phyloP scores from a whole-genome alignment of 2,797 vertebrate species.

The Pseudochromis fuscus region DNA sequence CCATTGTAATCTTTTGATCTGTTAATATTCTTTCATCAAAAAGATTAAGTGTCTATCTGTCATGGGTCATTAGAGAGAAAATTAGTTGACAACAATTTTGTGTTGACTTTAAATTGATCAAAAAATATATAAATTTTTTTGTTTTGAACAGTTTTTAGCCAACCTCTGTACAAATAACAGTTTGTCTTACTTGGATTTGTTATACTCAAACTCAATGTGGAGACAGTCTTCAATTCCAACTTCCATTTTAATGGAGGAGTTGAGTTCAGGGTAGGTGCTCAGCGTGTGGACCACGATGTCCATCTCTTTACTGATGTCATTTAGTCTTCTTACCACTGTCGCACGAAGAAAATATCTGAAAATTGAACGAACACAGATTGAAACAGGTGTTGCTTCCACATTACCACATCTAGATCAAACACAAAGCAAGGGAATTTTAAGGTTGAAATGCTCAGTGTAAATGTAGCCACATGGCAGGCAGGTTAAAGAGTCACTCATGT shows the following conservation, averaged over 20 bases:
- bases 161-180: too few species aligned
- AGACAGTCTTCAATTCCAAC: constrained; percentile 99
- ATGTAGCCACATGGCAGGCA: background rate
- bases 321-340: constrained; percentile 94
- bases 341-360: constrained; percentile 97
- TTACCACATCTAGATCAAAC: background rate
- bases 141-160: too few species aligned
- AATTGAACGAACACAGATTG: background rate
- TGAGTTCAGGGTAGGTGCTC: constrained; percentile 97
- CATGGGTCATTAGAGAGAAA: too few species aligned
- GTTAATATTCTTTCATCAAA: background rate
- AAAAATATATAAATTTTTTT: too few species aligned
- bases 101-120: too few species aligned
- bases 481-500: constrained; percentile 42
- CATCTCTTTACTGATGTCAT: constrained; percentile 97
- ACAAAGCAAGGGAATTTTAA: too few species aligned
- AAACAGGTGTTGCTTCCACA: background rate
- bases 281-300: constrained; percentile 97
- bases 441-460: background rate
- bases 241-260: constrained; percentile 99
- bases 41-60: background rate
- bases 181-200: constrained; percentile 96
- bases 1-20: background rate
- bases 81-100: too few species aligned
- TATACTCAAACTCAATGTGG: constrained; percentile 99